Conservation (phyloP, 2,113 vertebrate species). For the Hiodon tergisus region DNA sequence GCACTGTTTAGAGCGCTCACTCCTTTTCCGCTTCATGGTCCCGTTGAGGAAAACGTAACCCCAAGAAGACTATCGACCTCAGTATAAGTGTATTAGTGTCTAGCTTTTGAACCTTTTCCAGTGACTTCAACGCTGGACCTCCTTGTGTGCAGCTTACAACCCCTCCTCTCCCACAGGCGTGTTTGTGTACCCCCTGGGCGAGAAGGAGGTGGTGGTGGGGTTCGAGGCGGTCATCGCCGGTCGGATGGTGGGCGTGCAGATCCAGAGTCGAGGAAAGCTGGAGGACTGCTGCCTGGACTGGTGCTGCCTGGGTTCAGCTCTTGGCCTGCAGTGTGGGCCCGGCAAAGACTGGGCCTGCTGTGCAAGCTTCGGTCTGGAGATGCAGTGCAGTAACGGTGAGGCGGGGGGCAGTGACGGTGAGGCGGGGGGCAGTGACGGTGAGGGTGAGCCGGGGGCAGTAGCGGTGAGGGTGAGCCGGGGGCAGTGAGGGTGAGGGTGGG, state of each 20-base stretch:
- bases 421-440: not conserved
- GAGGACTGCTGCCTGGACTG: constrained; percentile 79
- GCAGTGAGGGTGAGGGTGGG: not conserved
- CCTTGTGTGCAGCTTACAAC: not conserved
- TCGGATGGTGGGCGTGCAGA: constrained; percentile 73
- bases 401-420: rapidly evolving
- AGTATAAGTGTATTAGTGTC: no score
- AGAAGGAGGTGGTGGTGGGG: constrained; percentile 81
- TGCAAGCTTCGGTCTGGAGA: constrained; percentile 54
- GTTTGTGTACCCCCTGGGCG: constrained; percentile 88
- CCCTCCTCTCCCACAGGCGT: constrained; percentile 61
- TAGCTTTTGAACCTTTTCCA: no score
- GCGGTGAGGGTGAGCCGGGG: not conserved
- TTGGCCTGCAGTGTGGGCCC: constrained; percentile 56
- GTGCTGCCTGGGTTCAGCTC: constrained; percentile 42
- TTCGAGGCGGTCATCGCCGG: constrained; percentile 78
- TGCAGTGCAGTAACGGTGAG: constrained; percentile 76
- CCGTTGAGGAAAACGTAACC: no score
- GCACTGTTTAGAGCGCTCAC: no score
- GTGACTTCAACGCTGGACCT: no score
- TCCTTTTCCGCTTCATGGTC: no score
- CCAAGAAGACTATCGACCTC: no score
- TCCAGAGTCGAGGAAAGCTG: constrained; percentile 70
- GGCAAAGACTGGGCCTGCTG: constrained; percentile 67
- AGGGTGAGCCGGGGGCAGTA: not conserved